Evolutionary conservation across 2,797 vertebrate species (phyloP).

Genomic region (Cuniculus paca): DNA sequence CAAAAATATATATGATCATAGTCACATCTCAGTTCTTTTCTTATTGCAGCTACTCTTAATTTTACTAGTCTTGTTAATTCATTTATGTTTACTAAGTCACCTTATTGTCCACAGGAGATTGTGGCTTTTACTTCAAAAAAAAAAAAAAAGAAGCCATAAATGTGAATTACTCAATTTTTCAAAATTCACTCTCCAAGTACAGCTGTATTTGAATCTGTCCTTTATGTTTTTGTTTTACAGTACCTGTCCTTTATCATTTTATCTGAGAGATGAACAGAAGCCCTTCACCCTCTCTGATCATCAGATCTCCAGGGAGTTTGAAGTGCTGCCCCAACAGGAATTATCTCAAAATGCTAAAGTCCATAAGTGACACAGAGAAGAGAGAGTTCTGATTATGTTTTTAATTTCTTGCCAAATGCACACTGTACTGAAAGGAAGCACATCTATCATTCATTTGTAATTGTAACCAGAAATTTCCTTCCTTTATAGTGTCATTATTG

Average conservation of each 20-base stretch:
- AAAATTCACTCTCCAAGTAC: neutral
- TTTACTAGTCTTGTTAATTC: neutral
- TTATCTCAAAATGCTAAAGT: neutral
- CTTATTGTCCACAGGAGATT: neutral
- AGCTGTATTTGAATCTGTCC: neutral
- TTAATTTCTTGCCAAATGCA: neutral
- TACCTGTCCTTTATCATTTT: neutral
- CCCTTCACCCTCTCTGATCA: neutral
- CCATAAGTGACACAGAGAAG: neutral
- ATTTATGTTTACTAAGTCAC: neutral
- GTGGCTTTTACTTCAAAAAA: slow-evolving; percentile 4
- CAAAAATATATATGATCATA: neutral
- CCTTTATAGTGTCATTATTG: neutral
- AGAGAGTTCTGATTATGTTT: neutral
- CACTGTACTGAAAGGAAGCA: neutral
- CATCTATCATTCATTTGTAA: neutral
- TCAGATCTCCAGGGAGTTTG: neutral
- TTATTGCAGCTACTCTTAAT: neutral
- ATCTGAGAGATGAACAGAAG: neutral
- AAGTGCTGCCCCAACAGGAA: neutral
- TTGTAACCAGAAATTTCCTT: neutral
- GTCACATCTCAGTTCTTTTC: neutral
- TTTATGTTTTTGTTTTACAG: neutral
- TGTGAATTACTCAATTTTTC: neutral
- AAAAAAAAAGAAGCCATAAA: slow-evolving; percentile 31